Conservation (phyloP, 2,888 invertebrate species). For the Trichacis sp. region DNA sequence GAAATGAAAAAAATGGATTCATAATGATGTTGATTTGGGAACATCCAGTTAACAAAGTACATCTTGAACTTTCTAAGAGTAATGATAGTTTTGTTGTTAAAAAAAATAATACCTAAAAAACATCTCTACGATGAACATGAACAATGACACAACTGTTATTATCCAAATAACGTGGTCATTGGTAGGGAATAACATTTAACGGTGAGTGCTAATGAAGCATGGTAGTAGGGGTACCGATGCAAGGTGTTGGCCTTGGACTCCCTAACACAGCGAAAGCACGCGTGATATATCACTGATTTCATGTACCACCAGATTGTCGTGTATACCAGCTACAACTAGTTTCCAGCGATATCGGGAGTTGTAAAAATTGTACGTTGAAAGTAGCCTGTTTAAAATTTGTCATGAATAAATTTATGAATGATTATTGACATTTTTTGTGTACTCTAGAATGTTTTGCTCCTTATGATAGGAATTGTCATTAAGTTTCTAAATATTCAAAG, state of each 20-base stretch:
- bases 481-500: no score
- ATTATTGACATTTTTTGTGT: neutral
- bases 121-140: neutral
- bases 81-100: no score
- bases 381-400: neutral
- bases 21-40: no score
- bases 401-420: neutral
- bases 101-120: no score
- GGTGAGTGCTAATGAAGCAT: constrained; percentile 14
- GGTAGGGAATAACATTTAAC: constrained; percentile 13
- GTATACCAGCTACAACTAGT: constrained; percentile 22
- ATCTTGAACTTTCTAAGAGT: no score
- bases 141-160: constrained; percentile 18
- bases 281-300: constrained; percentile 33
- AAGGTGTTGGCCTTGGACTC: constrained; percentile 66
- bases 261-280: constrained; percentile 55
- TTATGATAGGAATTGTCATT: no score
- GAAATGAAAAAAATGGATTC: no score
- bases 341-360: constrained; percentile 19
- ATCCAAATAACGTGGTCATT: constrained; percentile 1
- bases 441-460: no score
- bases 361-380: constrained; percentile 12
- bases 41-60: no score
- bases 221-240: constrained; percentile 57
- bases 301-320: constrained; percentile 23